A percentile compares a stretch with the other conserved stretches of the same genome.
Conservation (phyloP, 2,797 vertebrate species). For the Sylvia borin region DNA sequence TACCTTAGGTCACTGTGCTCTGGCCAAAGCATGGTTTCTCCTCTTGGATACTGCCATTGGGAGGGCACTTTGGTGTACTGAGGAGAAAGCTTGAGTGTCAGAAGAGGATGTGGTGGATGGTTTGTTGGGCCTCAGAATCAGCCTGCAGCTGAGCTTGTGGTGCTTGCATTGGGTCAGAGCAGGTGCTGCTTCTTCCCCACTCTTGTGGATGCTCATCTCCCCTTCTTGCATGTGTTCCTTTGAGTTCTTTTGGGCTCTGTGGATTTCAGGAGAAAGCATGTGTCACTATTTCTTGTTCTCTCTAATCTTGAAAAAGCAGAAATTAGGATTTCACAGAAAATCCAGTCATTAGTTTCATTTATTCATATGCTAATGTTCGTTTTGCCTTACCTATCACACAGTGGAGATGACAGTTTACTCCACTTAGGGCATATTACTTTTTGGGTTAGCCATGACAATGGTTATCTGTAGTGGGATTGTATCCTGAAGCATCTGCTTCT, state of each 20-base stretch:
- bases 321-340: background rate
- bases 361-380: background rate
- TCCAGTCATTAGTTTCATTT: background rate
- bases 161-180: background rate
- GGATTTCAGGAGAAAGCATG: background rate
- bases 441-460: background rate
- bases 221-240: background rate
- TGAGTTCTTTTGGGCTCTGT: background rate
- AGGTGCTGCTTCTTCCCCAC: background rate
- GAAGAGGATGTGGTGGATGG: fast-evolving
- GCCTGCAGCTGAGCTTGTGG: background rate
- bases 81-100: background rate
- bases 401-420: background rate
- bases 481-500: background rate
- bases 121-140: background rate
- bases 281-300: background rate
- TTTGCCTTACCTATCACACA: background rate
- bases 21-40: background rate
- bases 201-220: background rate
- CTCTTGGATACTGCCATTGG: background rate
- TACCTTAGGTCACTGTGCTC: background rate
- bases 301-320: background rate
- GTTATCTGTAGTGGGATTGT: background rate
- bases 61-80: background rate
- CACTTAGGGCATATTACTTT: background rate